phyloP scores from a whole-genome alignment of 2,888 invertebrate genomes.

The Mycogona germanica region DNA sequence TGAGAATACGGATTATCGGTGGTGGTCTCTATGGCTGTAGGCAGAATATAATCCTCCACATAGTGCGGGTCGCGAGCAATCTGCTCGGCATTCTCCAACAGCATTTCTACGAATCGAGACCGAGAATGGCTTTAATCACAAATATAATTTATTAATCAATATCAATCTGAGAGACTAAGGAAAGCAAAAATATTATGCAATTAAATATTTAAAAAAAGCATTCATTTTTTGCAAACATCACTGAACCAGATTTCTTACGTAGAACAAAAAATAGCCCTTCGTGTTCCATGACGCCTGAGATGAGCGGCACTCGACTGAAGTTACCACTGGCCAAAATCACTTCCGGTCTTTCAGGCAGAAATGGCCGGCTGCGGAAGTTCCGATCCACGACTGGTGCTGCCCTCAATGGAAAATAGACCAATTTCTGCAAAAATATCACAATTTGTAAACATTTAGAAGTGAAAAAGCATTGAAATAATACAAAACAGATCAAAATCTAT shows the following conservation, averaged over 20 bases:
- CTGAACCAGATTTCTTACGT: slow-evolving; percentile 7
- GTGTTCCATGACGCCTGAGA: slow-evolving; percentile 31
- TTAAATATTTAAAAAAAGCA: not conserved
- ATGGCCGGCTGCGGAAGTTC: slow-evolving; percentile 26
- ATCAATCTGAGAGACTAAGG: too few species aligned
- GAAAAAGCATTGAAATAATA: too few species aligned
- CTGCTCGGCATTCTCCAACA: not conserved
- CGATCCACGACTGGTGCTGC: slow-evolving; percentile 34
- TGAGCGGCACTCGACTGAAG: slow-evolving; percentile 29
- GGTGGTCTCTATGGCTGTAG: not conserved
- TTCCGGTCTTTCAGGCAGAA: slow-evolving; percentile 31
- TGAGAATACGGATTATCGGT: slow-evolving; percentile 1
- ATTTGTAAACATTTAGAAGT: too few species aligned
- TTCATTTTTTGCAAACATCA: not conserved
- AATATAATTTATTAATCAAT: not conserved
- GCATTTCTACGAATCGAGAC: slow-evolving; percentile 2
- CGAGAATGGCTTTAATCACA: not conserved
- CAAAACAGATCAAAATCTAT: too few species aligned
- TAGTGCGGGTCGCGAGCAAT: not conserved
- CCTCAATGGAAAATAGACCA: slow-evolving; percentile 7
- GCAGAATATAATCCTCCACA: slow-evolving; percentile 8
- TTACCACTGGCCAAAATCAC: slow-evolving; percentile 28
- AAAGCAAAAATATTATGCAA: not conserved
- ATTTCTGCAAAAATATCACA: slow-evolving; percentile 11
- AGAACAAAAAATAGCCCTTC: slow-evolving; percentile 24